A percentile compares a stretch with the other conserved stretches of the same genome.
These are phyloP conservation scores for Chaetodon auriga DNA, from an alignment of 2,113 vertebrate species.

Conservation along the genomic window DNA sequence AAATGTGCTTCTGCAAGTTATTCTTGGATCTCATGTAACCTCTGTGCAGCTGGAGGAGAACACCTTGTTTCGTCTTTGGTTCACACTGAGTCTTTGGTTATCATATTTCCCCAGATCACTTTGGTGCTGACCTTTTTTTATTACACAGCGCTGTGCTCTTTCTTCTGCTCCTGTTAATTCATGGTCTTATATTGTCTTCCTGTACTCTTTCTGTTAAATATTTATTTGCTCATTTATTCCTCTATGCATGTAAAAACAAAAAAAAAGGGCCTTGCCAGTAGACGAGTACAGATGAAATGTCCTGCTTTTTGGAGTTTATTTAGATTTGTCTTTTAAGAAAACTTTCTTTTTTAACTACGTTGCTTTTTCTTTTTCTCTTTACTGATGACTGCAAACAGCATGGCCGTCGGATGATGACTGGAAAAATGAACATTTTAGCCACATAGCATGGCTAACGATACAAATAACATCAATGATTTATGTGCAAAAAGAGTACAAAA, in stretches of 20 bases:
- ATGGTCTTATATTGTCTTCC: background rate
- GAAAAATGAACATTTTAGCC: too few relatives aligned
- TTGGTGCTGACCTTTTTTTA: constrained; percentile 14
- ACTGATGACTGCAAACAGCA: too few relatives aligned
- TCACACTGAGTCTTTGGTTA: background rate
- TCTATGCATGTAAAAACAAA: background rate
- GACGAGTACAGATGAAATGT: background rate
- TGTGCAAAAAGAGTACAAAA: too few relatives aligned
- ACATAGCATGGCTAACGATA: too few relatives aligned
- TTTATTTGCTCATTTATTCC: background rate
- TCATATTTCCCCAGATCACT: constrained; percentile 28
- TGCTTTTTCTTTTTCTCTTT: too few relatives aligned
- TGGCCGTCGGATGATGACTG: too few relatives aligned
- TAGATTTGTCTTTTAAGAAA: too few relatives aligned
- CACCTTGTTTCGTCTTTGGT: background rate
- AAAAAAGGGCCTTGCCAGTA: background rate
- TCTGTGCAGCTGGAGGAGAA: constrained; percentile 10
- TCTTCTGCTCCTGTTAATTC: constrained; percentile 9
- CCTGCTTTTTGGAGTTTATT: background rate
- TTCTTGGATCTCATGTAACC: constrained; percentile 2
- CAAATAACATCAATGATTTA: too few relatives aligned
- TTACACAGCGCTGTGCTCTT: background rate
- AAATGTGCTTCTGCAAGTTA: background rate
- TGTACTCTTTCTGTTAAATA: background rate
- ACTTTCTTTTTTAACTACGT: too few relatives aligned